A percentile compares a stretch with the other conserved stretches of the same genome.
Conservation (phyloP, 2,113 vertebrate genomes). For the Arizona elegans region DNA sequence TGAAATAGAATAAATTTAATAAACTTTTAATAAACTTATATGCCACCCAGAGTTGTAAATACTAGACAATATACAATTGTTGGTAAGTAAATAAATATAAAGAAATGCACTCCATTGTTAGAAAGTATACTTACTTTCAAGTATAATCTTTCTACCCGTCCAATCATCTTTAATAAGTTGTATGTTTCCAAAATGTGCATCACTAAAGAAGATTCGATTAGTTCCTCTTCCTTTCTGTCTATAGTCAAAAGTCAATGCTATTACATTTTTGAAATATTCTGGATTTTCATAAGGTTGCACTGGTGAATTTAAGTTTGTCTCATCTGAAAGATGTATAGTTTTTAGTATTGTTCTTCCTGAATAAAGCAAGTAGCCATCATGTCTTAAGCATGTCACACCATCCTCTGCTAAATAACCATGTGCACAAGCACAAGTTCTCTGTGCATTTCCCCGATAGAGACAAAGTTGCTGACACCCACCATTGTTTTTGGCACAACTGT, state of each 20-base stretch:
- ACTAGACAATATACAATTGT: not conserved
- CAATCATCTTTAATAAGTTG: slow-evolving; percentile 96
- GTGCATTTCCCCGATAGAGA: slow-evolving; percentile 84
- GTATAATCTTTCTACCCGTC: slow-evolving; percentile 82
- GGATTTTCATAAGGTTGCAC: slow-evolving; percentile 91
- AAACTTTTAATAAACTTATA: not conserved
- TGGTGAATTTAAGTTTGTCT: slow-evolving; percentile 93
- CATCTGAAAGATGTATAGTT: slow-evolving; percentile 95
- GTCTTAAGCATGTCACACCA: slow-evolving; percentile 84
- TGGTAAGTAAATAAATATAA: not conserved
- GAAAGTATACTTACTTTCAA: slow-evolving; percentile 86
- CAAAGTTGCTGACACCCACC: slow-evolving; percentile 95
- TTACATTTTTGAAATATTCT: slow-evolving; percentile 90
- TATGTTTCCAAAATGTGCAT: slow-evolving; percentile 95
- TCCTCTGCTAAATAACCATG: slow-evolving; percentile 90
- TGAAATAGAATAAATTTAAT: not conserved
- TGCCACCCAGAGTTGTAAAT: not conserved
- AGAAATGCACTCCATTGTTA: not conserved
- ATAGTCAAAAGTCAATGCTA: slow-evolving; percentile 92
- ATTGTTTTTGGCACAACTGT: slow-evolving; percentile 87
- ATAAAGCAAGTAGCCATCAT: slow-evolving; percentile 94
- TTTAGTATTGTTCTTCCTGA: slow-evolving; percentile 94
- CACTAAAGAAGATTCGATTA: slow-evolving; percentile 97
- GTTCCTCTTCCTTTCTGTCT: slow-evolving; percentile 77
- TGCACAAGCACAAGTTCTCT: slow-evolving; percentile 89